These are phyloP conservation scores for Netelia fuscicornis DNA, from an alignment of 2,888 invertebrate species.

Conservation along the genomic window DNA sequence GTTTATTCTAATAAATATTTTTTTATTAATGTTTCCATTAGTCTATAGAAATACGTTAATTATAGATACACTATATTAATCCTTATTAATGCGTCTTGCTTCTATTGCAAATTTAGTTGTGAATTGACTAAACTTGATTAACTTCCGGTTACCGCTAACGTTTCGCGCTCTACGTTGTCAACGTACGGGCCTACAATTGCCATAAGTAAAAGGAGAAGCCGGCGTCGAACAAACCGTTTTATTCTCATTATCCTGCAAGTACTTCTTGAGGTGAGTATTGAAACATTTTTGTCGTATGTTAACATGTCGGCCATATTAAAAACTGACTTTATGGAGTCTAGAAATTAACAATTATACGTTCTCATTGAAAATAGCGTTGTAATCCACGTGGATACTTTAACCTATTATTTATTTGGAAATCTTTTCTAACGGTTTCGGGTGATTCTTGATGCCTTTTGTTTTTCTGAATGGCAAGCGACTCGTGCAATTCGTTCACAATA, in stretches of 20 bases:
- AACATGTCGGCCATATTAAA: neutral
- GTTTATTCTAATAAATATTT: no score
- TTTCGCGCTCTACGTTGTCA: conserved; percentile 55
- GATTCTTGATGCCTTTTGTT: conserved; percentile 18
- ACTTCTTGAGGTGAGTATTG: conserved; percentile 35
- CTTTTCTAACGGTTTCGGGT: neutral
- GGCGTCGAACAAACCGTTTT: conserved; percentile 19
- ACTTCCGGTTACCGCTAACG: conserved; percentile 61
- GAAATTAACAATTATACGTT: neutral
- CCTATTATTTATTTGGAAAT: conserved; percentile 34
- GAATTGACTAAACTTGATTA: neutral
- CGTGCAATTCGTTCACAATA: neutral
- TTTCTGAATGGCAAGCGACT: neutral
- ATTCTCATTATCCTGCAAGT: conserved; percentile 23
- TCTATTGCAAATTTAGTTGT: neutral
- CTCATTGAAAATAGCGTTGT: neutral
- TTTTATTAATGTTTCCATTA: no score
- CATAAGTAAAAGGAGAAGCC: conserved; percentile 43
- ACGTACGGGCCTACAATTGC: neutral
- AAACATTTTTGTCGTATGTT: neutral
- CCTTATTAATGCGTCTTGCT: no score
- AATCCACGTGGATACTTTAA: conserved; percentile 59
- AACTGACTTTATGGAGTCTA: neutral
- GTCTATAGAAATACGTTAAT: no score
- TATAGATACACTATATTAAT: no score